Percentiles rank a stretch among this genome's conserved stretches.
These are phyloP conservation scores for Nomada lathburiana DNA, from an alignment of 2,888 invertebrate genomes.

Conservation along the genomic window DNA sequence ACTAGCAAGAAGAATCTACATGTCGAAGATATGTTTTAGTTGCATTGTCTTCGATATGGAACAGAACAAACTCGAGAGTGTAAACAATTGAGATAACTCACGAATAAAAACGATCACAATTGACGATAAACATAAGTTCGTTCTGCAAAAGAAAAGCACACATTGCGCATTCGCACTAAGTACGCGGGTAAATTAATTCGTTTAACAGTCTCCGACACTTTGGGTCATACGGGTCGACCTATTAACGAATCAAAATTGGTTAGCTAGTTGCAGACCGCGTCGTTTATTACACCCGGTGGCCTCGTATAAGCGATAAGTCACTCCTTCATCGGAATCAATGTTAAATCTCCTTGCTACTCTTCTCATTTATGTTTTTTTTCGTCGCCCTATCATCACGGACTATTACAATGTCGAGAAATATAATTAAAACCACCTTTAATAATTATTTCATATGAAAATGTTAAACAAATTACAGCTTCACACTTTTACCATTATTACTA, in stretches of 20 bases:
- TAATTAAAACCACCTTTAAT: too few species aligned
- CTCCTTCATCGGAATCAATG: slow-evolving; percentile 30
- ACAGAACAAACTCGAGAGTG: slow-evolving; percentile 1
- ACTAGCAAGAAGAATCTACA: slow-evolving; percentile 28
- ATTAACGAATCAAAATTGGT: slow-evolving; percentile 76
- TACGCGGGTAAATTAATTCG: slow-evolving; percentile 71
- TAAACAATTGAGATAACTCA: slow-evolving; percentile 28
- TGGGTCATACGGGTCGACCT: slow-evolving; percentile 74
- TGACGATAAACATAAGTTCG: slow-evolving; percentile 24
- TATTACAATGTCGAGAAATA: background rate
- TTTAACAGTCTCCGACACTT: slow-evolving; percentile 71
- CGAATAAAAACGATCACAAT: slow-evolving; percentile 31
- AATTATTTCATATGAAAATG: background rate
- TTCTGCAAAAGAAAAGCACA: slow-evolving; percentile 13
- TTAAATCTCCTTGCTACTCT: background rate
- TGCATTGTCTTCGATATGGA: slow-evolving; percentile 22
- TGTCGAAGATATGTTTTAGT: slow-evolving; percentile 6
- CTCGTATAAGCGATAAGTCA: slow-evolving; percentile 52
- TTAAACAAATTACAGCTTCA: too few species aligned
- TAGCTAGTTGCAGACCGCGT: slow-evolving; percentile 54
- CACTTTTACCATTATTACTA: too few species aligned
- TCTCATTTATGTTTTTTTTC: background rate
- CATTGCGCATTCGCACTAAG: slow-evolving; percentile 28
- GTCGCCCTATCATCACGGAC: background rate
- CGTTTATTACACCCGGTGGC: slow-evolving; percentile 55